Conservation (phyloP, 2,888 invertebrate genomes). For the Hololepta plana region DNA sequence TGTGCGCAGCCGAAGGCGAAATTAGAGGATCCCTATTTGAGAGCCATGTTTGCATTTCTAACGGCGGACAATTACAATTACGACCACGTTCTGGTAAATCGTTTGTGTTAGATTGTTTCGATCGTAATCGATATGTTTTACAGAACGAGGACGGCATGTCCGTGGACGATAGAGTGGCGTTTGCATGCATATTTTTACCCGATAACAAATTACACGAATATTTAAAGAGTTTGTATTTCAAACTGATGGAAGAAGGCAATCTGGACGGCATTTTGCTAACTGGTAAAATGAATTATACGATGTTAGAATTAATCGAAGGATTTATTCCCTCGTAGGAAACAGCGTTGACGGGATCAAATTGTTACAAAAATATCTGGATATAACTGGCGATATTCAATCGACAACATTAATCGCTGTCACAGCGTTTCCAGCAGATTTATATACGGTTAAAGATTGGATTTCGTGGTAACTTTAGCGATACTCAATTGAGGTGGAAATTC, state of each 20-base stretch:
- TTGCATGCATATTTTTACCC: slow-evolving; percentile 71
- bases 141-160: slow-evolving; percentile 72
- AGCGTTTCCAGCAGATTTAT: slow-evolving; percentile 54
- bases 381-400: slow-evolving; percentile 80
- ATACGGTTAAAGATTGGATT: slow-evolving; percentile 50
- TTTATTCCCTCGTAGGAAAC: slow-evolving; percentile 41
- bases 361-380: slow-evolving; percentile 73
- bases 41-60: slow-evolving; percentile 80
- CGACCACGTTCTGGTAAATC: slow-evolving; percentile 53
- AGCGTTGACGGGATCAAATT: slow-evolving; percentile 58
- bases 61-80: slow-evolving; percentile 62
- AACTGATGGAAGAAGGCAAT: slow-evolving; percentile 58
- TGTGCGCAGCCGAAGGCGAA: slow-evolving; percentile 55
- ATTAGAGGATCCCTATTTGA: slow-evolving; percentile 76
- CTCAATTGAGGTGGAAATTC: too few species aligned
- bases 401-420: slow-evolving; percentile 64
- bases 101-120: slow-evolving; percentile 3
- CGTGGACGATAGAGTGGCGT: slow-evolving; percentile 78
- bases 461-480: slow-evolving; percentile 31
- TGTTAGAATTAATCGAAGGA: slow-evolving; percentile 3
- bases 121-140: slow-evolving; percentile 14
- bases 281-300: slow-evolving; percentile 26
- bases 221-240: slow-evolving; percentile 48
- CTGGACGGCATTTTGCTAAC: slow-evolving; percentile 73
- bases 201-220: slow-evolving; percentile 66